Percentiles rank a stretch among this genome's conserved stretches.
phyloP scores from a whole-genome alignment of 2,113 vertebrate species.

The Ochotona princeps region DNA sequence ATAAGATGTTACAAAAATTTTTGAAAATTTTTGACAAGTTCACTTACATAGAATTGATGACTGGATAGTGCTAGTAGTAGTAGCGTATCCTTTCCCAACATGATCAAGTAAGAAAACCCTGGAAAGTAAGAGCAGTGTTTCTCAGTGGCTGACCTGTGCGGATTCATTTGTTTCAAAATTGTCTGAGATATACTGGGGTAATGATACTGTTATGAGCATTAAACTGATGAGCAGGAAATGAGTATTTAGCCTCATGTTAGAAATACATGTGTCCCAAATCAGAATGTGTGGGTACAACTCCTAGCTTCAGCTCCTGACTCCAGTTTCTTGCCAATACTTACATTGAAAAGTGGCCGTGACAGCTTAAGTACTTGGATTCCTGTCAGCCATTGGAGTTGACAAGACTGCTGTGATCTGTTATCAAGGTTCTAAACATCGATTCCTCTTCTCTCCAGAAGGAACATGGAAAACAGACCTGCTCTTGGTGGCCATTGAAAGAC shows the following conservation, averaged over 20 bases:
- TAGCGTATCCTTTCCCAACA: background rate
- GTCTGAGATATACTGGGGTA: background rate
- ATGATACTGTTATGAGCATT: background rate
- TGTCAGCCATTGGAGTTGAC: background rate
- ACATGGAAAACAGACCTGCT: background rate
- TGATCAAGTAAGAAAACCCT: background rate
- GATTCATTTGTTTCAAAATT: background rate
- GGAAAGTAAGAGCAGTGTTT: background rate
- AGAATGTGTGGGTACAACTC: too few relatives aligned
- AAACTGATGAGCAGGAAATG: background rate
- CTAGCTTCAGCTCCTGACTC: too few relatives aligned
- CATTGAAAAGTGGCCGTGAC: too few relatives aligned
- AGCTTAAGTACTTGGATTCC: too few relatives aligned
- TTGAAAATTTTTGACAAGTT: conserved; percentile 12
- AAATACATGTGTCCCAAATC: too few relatives aligned
- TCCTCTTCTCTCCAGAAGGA: conserved; percentile 4
- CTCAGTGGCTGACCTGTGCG: background rate
- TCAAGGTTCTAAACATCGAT: background rate
- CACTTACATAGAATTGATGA: background rate
- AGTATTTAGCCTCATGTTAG: background rate
- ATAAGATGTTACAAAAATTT: background rate
- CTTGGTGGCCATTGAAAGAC: conserved; percentile 10
- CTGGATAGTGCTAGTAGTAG: background rate
- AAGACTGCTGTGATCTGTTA: background rate
- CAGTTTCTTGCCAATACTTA: too few relatives aligned